Base-by-base conservation (phyloP, 2,888 invertebrate species). In the Dascillus cervinus region DNA sequence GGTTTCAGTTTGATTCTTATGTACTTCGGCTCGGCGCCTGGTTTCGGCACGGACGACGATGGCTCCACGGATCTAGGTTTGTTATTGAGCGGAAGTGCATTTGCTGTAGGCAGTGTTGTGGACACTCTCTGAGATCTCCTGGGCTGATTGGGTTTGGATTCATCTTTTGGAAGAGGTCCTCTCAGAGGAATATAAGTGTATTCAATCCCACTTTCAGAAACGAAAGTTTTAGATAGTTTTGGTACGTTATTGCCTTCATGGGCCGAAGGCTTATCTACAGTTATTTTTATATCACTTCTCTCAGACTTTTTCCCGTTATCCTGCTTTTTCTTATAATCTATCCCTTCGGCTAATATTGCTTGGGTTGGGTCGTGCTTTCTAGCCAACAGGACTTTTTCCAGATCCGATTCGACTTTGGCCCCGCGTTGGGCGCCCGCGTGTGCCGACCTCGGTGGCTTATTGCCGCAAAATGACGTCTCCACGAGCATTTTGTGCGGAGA, bases 401-500 rank as follows among this genome's bases (percentile, higher is more conserved):
- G 65, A 44, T 72, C 72, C 22, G 67, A 39, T 34, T 60, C 59
- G 3, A 46, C 46, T 47, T 61, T 59, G 49, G 58, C 52, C 52
- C 58, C 62, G 34, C 46, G 40, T 26, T 51, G 56, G 11, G 29
- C 34, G 9, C 29, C 30, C 9, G 34, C 38, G 4, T 43, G 47
- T 9, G 36, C 65, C 30, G 73, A 71, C 9, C 50, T 48, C 2
- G 57, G 56, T 1, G 86, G 82, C 54, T 86, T 87, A 27, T 80
- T 82, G 1, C 90, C 90, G 62, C 89, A 90, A 61, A 91, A 91
- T 0, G 89, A 89, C 1, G 90, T 91, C 66, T 90, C 90, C 35
- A 90, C 70, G 32, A 89, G 70, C 79, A 88, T 87, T 62, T 83
- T 84, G 67, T 90, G 89, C n/a, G 90, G 90, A 8, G 89, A 89